Conservation (phyloP, 2,113 vertebrate species). For the Argyrosomus japonicus region DNA sequence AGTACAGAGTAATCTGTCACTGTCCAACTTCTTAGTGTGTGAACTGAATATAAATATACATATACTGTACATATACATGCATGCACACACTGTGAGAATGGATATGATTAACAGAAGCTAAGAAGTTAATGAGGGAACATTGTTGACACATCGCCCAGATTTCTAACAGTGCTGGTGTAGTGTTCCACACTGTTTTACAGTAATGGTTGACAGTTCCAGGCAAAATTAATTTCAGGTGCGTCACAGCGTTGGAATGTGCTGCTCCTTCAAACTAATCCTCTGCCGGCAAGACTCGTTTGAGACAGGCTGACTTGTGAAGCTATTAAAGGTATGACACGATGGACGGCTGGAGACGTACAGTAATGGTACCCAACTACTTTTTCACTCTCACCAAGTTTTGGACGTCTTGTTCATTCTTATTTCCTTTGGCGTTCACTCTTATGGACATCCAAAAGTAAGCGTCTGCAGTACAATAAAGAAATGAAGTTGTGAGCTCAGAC, state of each 20-base stretch:
- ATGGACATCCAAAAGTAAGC: slow-evolving; percentile 78
- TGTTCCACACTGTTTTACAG: neutral
- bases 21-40: neutral
- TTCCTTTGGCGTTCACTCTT: neutral
- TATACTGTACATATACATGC: too few relatives aligned
- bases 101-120: neutral
- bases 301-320: slow-evolving; percentile 13
- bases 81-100: neutral
- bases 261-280: neutral
- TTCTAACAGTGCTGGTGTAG: neutral
- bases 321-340: neutral
- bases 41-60: too few relatives aligned
- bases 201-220: neutral
- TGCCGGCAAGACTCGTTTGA: slow-evolving; percentile 17
- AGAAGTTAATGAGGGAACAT: neutral
- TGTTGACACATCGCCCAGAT: neutral
- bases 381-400: slow-evolving; percentile 60
- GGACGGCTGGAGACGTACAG: neutral
- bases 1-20: neutral
- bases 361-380: neutral
- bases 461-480: slow-evolving; percentile 47
- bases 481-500: neutral
- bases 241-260: slow-evolving; percentile 1
- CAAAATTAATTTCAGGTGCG: neutral
- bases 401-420: slow-evolving; percentile 31